phyloP scores from a whole-genome alignment of 2,797 vertebrate genomes.

The Scyliorhinus canicula region DNA sequence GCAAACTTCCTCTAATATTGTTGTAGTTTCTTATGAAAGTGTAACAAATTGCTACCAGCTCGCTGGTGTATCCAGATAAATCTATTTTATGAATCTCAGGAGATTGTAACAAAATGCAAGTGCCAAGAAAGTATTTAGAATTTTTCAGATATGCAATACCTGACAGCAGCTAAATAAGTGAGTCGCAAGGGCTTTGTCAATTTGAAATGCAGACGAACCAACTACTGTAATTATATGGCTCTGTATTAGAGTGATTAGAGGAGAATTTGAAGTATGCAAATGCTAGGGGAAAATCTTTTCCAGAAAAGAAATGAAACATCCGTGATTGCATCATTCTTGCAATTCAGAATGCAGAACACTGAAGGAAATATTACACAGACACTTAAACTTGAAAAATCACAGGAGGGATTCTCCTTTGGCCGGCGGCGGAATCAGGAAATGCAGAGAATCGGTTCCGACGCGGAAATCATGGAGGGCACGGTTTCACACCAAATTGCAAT shows the following conservation, averaged over 20 bases:
- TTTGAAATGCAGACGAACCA: not conserved
- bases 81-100: not conserved
- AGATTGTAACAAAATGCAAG: not conserved
- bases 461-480: too few relatives aligned
- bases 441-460: too few relatives aligned
- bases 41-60: not conserved
- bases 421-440: too few relatives aligned
- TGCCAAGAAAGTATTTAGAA: not conserved
- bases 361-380: not conserved
- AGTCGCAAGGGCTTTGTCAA: not conserved
- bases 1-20: not conserved
- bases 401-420: too few relatives aligned
- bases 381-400: not conserved
- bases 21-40: conserved; percentile 1
- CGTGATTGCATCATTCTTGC: not conserved
- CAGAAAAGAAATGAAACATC: not conserved
- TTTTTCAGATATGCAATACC: not conserved
- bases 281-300: not conserved
- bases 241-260: not conserved
- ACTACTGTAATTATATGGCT: not conserved
- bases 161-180: not conserved
- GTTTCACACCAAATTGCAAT: too few relatives aligned
- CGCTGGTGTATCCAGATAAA: not conserved
- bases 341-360: not conserved
- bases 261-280: not conserved